These are phyloP conservation scores for Nannospalax galili DNA, from an alignment of 2,113 vertebrate genomes.

Conservation along the genomic window DNA sequence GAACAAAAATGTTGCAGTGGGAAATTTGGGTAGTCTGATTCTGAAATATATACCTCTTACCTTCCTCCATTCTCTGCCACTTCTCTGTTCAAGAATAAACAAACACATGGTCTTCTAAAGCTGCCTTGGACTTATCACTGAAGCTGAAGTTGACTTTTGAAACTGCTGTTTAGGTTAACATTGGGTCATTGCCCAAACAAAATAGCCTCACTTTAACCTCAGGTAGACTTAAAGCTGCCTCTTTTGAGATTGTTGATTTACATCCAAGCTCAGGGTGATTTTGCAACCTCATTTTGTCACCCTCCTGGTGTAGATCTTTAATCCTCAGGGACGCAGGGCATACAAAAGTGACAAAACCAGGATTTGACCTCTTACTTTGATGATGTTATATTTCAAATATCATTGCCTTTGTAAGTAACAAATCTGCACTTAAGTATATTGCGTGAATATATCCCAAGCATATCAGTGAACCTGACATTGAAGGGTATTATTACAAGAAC, in stretches of 20 bases:
- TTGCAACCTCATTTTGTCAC: conserved; percentile 58
- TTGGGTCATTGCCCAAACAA: conserved; percentile 64
- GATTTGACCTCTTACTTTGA: conserved; percentile 23
- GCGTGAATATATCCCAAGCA: neutral
- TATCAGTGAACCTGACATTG: neutral
- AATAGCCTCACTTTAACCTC: neutral
- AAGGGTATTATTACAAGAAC: neutral
- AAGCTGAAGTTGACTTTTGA: conserved; percentile 62
- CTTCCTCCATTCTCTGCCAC: neutral
- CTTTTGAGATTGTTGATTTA: neutral
- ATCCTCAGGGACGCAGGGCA: neutral
- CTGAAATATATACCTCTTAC: neutral
- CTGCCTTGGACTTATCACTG: neutral
- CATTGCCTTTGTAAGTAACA: neutral
- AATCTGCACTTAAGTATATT: neutral
- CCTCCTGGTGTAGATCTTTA: conserved; percentile 37
- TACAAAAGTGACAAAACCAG: neutral
- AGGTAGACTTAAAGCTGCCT: neutral
- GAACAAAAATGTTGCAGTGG: neutral
- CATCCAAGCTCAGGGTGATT: conserved; percentile 37
- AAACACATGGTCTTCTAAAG: conserved; percentile 53
- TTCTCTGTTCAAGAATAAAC: neutral
- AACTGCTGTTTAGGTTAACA: conserved; percentile 57
- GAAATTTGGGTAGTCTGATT: neutral
- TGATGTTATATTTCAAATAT: neutral